A percentile compares a stretch with the other conserved stretches of the same genome.
Conservation (phyloP, 23 tunicate species). For the Oikopleura vanhoeffeni region DNA sequence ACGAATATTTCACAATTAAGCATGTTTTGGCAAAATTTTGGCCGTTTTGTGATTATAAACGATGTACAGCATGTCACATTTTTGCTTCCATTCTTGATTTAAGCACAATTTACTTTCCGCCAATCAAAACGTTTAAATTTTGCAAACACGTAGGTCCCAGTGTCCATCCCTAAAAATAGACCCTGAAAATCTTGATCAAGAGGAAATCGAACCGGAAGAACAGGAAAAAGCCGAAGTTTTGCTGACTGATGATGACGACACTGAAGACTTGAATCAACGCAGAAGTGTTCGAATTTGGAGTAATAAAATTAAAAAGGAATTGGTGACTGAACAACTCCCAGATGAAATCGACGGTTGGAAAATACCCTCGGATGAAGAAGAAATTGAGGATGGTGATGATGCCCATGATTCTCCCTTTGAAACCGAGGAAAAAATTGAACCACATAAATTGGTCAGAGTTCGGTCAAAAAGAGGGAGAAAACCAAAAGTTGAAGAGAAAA, state of each 20-base stretch:
- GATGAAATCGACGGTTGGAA: neutral
- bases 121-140: no score
- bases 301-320: neutral
- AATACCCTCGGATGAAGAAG: neutral
- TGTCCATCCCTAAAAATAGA: no score
- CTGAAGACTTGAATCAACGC: neutral
- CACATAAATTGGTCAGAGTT: neutral
- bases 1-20: no score
- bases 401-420: neutral
- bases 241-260: conserved; percentile 1
- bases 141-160: no score
- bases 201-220: no score
- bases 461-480: neutral
- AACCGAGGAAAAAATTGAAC: neutral
- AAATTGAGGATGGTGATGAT: neutral
- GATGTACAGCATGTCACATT: no score
- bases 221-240: neutral
- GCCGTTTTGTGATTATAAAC: no score
- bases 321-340: neutral
- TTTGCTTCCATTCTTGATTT: no score
- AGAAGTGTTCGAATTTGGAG: conserved; percentile 5
- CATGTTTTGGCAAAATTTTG: no score
- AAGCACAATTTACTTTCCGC: no score
- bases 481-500: neutral
- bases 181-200: no score